A percentile compares a stretch with the other conserved stretches of the same genome.
Evolutionary conservation across 1,140 invertebrate species (phyloP).

Genomic region (Anthonomus grandis): DNA sequence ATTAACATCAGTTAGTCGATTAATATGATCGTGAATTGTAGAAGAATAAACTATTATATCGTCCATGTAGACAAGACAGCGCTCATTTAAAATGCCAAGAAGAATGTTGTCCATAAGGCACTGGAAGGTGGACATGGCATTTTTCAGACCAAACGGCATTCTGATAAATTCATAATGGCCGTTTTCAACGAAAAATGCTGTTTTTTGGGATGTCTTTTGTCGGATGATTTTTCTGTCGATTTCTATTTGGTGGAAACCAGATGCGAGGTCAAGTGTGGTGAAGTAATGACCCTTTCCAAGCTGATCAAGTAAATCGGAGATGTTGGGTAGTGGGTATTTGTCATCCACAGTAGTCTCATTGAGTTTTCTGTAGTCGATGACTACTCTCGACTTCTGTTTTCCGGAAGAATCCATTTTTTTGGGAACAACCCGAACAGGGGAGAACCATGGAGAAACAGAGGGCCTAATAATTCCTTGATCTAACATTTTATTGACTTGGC

Average conservation of each 20-base stretch:
- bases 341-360: conserved; percentile 13
- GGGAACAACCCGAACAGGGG: conserved; percentile 30
- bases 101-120: conserved; percentile 48
- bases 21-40: conserved; percentile 17
- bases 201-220: conserved; percentile 37
- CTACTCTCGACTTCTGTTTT: conserved; percentile 22
- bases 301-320: conserved; percentile 50
- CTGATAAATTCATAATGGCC: conserved; percentile 46
- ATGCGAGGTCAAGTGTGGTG: conserved; percentile 45
- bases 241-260: conserved; percentile 53
- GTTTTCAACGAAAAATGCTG: conserved; percentile 39
- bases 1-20: conserved; percentile 40
- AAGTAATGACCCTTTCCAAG: conserved; percentile 47
- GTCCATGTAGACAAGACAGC: conserved; percentile 41
- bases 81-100: conserved; percentile 35
- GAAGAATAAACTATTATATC: conserved; percentile 31
- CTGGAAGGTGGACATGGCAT: conserved; percentile 50
- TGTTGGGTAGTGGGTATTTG: conserved; percentile 51
- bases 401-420: conserved; percentile 41
- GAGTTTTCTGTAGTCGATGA: conserved; percentile 10
- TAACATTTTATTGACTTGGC: conserved; percentile 32
- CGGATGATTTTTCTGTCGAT: too few species aligned
- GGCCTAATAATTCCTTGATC: conserved; percentile 27
- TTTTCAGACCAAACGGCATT: conserved; percentile 47
- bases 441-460: conserved; percentile 22